These are phyloP conservation scores for Ceratitis capitata DNA, from an alignment of 1,140 invertebrate genomes.

Conservation along the genomic window DNA sequence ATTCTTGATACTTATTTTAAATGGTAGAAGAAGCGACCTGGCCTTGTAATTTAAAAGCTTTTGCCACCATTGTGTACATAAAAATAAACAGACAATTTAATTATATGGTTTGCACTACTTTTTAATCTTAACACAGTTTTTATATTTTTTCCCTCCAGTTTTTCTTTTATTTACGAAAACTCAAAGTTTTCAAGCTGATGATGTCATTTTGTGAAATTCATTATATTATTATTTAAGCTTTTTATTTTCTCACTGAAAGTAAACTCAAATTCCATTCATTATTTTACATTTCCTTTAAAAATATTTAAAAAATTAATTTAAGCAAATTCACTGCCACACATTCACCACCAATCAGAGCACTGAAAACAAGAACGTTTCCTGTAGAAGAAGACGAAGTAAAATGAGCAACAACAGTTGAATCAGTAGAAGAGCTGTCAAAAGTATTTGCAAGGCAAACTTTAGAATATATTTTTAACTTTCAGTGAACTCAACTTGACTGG, in stretches of 20 bases:
- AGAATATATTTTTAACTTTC: background rate
- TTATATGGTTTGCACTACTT: too few species aligned
- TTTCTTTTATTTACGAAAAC: too few species aligned
- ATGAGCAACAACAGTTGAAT: background rate
- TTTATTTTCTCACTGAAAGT: background rate
- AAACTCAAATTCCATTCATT: background rate
- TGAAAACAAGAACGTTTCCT: background rate
- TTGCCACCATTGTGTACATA: too few species aligned
- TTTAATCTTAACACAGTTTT: too few species aligned
- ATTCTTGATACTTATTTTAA: too few species aligned
- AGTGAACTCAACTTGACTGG: background rate
- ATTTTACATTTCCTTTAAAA: background rate
- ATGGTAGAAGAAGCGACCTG: too few species aligned
- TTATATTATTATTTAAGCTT: background rate
- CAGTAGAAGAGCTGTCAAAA: background rate
- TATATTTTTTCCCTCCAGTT: too few species aligned
- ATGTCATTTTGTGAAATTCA: background rate
- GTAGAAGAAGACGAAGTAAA: background rate
- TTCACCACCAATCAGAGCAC: background rate
- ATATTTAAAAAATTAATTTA: background rate
- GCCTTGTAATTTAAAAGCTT: too few species aligned
- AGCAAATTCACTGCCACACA: background rate
- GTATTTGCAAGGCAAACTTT: background rate
- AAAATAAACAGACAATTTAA: too few species aligned
- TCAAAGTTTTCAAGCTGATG: too few species aligned